Evolutionary conservation across 2,113 vertebrate genomes (phyloP).

Genomic region (Bubo scandiacus): DNA sequence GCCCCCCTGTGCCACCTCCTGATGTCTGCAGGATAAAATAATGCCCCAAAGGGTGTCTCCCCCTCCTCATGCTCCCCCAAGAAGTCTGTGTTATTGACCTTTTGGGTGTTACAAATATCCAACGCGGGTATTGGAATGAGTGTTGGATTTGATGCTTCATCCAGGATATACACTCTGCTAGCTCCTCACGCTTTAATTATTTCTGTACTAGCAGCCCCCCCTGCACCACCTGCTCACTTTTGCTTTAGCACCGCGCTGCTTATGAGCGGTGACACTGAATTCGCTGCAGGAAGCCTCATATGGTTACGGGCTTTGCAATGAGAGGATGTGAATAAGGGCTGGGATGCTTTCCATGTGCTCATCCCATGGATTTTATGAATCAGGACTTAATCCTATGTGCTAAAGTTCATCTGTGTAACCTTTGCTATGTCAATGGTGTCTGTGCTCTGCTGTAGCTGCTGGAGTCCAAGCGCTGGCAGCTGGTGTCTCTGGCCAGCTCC

Average conservation of each 20-base stretch:
- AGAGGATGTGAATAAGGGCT: background rate
- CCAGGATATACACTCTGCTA: background rate
- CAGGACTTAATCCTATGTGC: background rate
- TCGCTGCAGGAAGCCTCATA: background rate
- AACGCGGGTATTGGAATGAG: background rate
- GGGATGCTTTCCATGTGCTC: background rate
- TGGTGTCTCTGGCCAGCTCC: slow-evolving; percentile 29
- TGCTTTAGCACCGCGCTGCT: background rate
- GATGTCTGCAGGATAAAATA: background rate
- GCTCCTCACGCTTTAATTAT: background rate
- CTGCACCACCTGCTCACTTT: background rate
- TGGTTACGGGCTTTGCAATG: background rate
- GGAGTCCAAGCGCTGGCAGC: background rate
- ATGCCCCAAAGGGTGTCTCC: background rate
- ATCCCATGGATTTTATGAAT: slow-evolving; percentile 21
- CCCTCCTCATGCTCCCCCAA: rapidly evolving
- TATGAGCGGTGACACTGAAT: background rate
- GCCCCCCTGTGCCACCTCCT: background rate
- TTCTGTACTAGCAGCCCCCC: background rate
- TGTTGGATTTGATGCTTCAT: background rate
- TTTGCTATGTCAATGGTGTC: background rate
- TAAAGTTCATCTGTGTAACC: background rate
- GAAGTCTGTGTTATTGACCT: background rate
- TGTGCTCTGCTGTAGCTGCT: slow-evolving; percentile 14
- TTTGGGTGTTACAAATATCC: background rate